A percentile compares a stretch with the other conserved stretches of the same genome.
These are phyloP conservation scores for Scolopax mira DNA, from an alignment of 2,113 vertebrate genomes.

Conservation along the genomic window DNA sequence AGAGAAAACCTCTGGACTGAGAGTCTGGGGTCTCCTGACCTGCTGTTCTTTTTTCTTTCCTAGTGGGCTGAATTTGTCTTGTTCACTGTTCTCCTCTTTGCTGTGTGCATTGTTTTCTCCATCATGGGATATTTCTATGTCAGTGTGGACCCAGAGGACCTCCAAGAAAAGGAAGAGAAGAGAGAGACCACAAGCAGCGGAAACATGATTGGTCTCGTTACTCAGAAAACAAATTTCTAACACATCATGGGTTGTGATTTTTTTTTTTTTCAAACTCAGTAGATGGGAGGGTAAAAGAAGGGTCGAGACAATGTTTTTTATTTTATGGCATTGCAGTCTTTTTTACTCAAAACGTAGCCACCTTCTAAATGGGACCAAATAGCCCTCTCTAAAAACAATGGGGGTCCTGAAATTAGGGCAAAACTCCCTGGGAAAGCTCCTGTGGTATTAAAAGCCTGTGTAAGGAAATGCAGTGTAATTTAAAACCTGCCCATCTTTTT, in stretches of 20 bases:
- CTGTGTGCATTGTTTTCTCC: slow-evolving; percentile 90
- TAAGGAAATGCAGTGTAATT: slow-evolving; percentile 27
- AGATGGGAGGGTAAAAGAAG: background rate
- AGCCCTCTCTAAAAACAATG: slow-evolving; percentile 6
- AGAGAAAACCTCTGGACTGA: background rate
- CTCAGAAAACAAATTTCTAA: slow-evolving; percentile 81
- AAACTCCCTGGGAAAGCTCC: slow-evolving; percentile 18
- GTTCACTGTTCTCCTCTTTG: slow-evolving; percentile 87
- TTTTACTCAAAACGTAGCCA: slow-evolving; percentile 1
- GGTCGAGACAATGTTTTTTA: background rate
- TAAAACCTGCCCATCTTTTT: slow-evolving; percentile 39
- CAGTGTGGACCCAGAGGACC: slow-evolving; percentile 79
- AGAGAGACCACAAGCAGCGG: slow-evolving; percentile 30
- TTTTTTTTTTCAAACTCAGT: background rate
- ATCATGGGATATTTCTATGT: slow-evolving; percentile 92
- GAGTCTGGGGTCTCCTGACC: background rate
- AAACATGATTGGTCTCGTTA: slow-evolving; percentile 60
- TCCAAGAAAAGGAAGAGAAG: slow-evolving; percentile 66
- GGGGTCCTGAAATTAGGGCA: slow-evolving; percentile 28
- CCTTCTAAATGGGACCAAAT: slow-evolving; percentile 7
- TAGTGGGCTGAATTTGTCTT: slow-evolving; percentile 97
- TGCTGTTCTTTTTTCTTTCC: slow-evolving; percentile 49
- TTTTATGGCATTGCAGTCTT: slow-evolving; percentile 4
- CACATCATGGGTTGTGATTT: background rate
- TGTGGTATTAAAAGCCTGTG: slow-evolving; percentile 18